A percentile compares a stretch with the other conserved stretches of the same genome.
These are phyloP conservation scores for Carcina quercana DNA, from an alignment of 2,888 invertebrate species.

Conservation along the genomic window DNA sequence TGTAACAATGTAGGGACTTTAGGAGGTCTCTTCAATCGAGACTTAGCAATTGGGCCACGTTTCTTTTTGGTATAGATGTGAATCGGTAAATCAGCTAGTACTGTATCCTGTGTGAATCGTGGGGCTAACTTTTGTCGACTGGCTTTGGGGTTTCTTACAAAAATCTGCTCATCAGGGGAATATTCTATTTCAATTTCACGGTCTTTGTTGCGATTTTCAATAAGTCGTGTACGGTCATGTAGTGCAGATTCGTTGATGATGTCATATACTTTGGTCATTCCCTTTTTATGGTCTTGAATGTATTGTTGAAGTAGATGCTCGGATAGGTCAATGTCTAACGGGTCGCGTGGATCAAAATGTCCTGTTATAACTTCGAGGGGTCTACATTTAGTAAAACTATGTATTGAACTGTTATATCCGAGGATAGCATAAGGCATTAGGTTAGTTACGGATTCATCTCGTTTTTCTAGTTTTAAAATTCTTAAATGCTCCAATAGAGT, in stretches of 20 bases:
- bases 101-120: slow-evolving; percentile 10
- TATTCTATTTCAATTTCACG: slow-evolving; percentile 14
- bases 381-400: slow-evolving; percentile 14
- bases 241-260: slow-evolving; percentile 7
- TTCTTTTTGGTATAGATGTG: slow-evolving; percentile 4
- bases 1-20: not conserved
- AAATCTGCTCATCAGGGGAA: slow-evolving; percentile 11
- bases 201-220: slow-evolving; percentile 8
- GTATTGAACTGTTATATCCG: slow-evolving; percentile 10
- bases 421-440: slow-evolving; percentile 7
- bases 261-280: slow-evolving; percentile 12
- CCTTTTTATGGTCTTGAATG: slow-evolving; percentile 1
- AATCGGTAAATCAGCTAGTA: slow-evolving; percentile 2
- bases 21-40: slow-evolving; percentile 1
- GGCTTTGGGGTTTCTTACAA: slow-evolving; percentile 12
- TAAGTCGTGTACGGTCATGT: slow-evolving; percentile 4
- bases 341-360: slow-evolving; percentile 3
- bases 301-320: slow-evolving; percentile 10
- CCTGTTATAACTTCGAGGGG: not conserved
- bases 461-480: slow-evolving; percentile 12
- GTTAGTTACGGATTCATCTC: slow-evolving; percentile 11
- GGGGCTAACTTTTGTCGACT: slow-evolving; percentile 10
- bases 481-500: slow-evolving; percentile 19
- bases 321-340: not conserved
- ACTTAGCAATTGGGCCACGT: slow-evolving; percentile 3